phyloP scores from a whole-genome alignment of 2,888 invertebrate genomes.

The Catocala sponsa region DNA sequence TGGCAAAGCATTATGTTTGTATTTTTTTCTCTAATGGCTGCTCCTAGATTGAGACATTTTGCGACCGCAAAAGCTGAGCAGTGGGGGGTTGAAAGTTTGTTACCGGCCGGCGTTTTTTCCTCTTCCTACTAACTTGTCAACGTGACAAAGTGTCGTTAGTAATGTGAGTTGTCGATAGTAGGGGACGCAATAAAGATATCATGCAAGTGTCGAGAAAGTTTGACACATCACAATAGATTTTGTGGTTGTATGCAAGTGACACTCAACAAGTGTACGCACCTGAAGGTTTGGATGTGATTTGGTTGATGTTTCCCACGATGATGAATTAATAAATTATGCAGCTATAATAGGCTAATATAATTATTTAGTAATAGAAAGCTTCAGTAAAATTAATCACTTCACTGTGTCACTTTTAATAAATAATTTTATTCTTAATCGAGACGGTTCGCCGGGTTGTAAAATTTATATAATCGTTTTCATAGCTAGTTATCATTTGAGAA shows the following conservation, averaged over 20 bases:
- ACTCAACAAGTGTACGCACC: constrained; percentile 38
- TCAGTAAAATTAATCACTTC: too few species aligned
- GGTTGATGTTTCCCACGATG: constrained; percentile 11
- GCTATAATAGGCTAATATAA: too few species aligned
- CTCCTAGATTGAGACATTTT: constrained; percentile 81
- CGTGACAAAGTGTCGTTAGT: constrained; percentile 64
- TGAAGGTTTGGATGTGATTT: constrained; percentile 10
- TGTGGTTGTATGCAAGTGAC: constrained; percentile 17
- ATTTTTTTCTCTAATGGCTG: constrained; percentile 62
- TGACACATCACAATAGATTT: constrained; percentile 22
- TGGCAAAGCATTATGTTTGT: constrained; percentile 56
- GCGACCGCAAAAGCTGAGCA: constrained; percentile 80
- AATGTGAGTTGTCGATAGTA: constrained; percentile 48
- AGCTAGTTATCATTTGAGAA: too few species aligned
- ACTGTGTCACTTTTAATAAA: too few species aligned
- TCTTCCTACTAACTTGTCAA: constrained; percentile 76
- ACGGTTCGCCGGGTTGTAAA: too few species aligned
- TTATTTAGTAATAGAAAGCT: too few species aligned
- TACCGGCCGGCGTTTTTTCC: constrained; percentile 60
- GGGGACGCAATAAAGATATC: constrained; percentile 53
- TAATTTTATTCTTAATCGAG: too few species aligned
- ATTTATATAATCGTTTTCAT: too few species aligned
- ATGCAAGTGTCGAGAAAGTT: constrained; percentile 37
- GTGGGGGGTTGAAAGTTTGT: constrained; percentile 68
- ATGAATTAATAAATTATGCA: background rate